Evolutionary conservation across 2,888 invertebrate species (phyloP).

Genomic region (Tenthredo livida): DNA sequence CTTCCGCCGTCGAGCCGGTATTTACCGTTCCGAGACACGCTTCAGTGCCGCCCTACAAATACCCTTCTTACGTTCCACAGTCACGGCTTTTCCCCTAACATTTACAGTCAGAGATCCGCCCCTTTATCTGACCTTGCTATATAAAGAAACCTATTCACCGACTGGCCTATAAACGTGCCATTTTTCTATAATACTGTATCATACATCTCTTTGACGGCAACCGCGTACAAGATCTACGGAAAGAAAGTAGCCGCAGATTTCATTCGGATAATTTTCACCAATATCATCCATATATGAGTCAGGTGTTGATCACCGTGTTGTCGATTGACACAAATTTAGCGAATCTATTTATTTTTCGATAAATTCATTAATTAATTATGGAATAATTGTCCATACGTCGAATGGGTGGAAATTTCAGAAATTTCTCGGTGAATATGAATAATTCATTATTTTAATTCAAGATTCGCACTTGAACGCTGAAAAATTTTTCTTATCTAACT

Average conservation of each 20-base stretch:
- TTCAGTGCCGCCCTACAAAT: constrained; percentile 49
- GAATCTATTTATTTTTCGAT: not conserved
- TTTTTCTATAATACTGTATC: constrained; percentile 5
- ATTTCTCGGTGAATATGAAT: not conserved
- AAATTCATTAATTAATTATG: not conserved
- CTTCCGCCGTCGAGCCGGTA: constrained; percentile 45
- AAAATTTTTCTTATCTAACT: not conserved
- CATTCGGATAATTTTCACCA: not conserved
- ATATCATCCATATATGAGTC: not conserved
- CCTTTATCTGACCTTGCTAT: constrained; percentile 37
- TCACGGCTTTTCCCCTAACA: constrained; percentile 43
- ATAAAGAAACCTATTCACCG: constrained; percentile 23
- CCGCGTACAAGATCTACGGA: not conserved
- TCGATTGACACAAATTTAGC: not conserved
- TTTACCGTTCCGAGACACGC: constrained; percentile 52
- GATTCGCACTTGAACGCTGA: not conserved
- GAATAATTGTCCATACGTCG: not conserved
- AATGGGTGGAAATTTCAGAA: not conserved
- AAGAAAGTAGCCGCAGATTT: constrained; percentile 6
- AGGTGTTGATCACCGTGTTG: not conserved
- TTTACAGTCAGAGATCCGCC: constrained; percentile 15
- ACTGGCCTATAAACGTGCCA: constrained; percentile 11
- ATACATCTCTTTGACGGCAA: constrained; percentile 1
- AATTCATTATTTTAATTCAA: not conserved
- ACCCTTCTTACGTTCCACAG: constrained; percentile 41